Evolutionary conservation across 2,113 vertebrate genomes (phyloP), one percentile per base, ranked within the genome.

Genomic region (Menidia beryllina): DNA sequence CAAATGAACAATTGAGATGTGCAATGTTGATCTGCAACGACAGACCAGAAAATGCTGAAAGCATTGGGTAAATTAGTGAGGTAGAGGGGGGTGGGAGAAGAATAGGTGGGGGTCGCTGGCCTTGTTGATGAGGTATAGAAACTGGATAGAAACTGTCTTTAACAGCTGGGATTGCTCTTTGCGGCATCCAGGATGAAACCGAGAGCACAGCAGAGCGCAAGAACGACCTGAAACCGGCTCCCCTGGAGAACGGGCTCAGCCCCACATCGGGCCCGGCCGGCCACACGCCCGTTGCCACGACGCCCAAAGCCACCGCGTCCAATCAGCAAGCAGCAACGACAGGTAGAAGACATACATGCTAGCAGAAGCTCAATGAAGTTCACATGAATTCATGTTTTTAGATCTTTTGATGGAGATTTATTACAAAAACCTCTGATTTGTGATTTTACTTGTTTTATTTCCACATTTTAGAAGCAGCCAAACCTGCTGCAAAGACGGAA

Each of bases 401-500:
- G 14, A 15, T 4, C 15, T 41, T 41, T 17, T 17, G 15, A 41
- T 41, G 13, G 7, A 26, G 34, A 69, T 23, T 11, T 34, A 6
- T 2, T 57, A 9, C 12, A 21, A 17, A 41, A 57, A 20, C n/a
- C 19, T 36, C 26, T 36, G n/a, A 10, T 55, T 36, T 39, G 4
- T 56, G n/a, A 6, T 38, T 20, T 27, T 50, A 43, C 9, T 4
- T 0, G 8, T 26, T 13, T 23, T 17, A 0, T 55, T 41, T 70
- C 20, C 88, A 21, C 24, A 14, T 81, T 85, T 77, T 77, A 99
- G 97, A 96, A 69, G 93, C 95, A 20, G 90, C 94, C 73, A 99
- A 98, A 90, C 93, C 94, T n/a, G 94, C 96, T 49, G 93, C 94
- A 25, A 99, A 97, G 93, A 96, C 92, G 53, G 98, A 99, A 92